Evolutionary conservation across 2,888 invertebrate species (phyloP).

Genomic region (Synergus laeviventris): DNA sequence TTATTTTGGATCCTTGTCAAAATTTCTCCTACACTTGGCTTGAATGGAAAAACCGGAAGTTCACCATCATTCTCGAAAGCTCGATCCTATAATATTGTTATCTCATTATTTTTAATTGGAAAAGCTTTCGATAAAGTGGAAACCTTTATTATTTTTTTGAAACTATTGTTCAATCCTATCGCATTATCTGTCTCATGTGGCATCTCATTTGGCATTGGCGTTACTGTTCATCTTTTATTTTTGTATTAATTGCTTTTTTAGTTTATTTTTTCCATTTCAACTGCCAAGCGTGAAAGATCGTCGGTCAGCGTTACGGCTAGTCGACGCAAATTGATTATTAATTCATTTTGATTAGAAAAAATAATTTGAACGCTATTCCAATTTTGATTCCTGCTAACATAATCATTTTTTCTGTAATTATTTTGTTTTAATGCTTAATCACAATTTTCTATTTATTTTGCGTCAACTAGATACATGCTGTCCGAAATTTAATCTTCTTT

Average conservation of each 20-base stretch:
- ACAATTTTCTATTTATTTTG: neutral
- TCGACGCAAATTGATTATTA: conserved; percentile 35
- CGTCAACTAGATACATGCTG: conserved; percentile 1
- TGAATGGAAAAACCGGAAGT: conserved; percentile 74
- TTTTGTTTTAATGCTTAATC: no score
- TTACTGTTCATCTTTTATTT: conserved; percentile 40
- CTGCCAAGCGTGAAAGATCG: conserved; percentile 71
- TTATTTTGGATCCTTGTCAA: conserved; percentile 64
- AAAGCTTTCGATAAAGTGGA: conserved; percentile 18
- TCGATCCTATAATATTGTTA: conserved; percentile 4
- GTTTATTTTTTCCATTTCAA: conserved; percentile 68
- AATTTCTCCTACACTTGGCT: conserved; percentile 73
- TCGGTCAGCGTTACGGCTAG: conserved; percentile 49
- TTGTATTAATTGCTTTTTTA: conserved; percentile 41
- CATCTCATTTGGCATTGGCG: conserved; percentile 45
- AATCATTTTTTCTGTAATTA: no score
- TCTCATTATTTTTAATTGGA: conserved; percentile 22
- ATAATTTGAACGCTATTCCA: conserved; percentile 12
- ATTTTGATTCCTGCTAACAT: neutral
- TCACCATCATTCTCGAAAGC: conserved; percentile 15
- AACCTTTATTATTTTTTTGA: conserved; percentile 33
- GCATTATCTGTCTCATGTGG: conserved; percentile 56
- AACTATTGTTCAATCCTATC: conserved; percentile 45
- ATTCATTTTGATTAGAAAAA: neutral
- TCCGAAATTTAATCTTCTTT: neutral